Base-by-base conservation (phyloP, 2,797 vertebrate species). In the Liparis tanakae region DNA sequence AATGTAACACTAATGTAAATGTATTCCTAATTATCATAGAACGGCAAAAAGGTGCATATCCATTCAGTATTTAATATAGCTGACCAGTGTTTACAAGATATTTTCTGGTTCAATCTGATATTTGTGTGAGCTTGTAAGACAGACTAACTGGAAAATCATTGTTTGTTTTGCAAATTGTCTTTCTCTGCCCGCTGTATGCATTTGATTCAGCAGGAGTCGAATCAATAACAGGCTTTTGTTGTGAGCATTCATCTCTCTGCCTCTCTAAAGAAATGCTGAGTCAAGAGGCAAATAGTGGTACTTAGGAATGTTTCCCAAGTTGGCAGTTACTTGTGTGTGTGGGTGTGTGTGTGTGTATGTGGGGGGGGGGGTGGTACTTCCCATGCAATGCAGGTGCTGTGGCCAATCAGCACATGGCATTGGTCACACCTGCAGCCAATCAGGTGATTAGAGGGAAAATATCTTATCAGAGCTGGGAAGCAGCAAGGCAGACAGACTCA, bases 211-310 rank as follows among this genome's bases (percentile, higher is more conserved):
- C 66, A 70, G 72, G 39, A 12, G 30, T 73, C 4, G n/a, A 81
- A 87, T 89, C 87, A 79, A 88, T 90, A 84, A 43, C 69, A 59
- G 66, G 62, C 80, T 78, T 85, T 78, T 85, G 81, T 88, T 78
- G 63, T 25, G 67, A 75, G 55, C 76, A 72, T 81, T 85, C 44
- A 63, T 89, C 84, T 89, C 65, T 51, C 63, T 65, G 75, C 60
- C 58, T 78, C 68, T 84, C 62, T 64, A 37, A 74, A 84, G 79
- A 86, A 88, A 85, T 79, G 82, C 87, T 84, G 85, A 88, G 72
- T 87, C 80, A 70, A 74, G 80, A 85, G 77, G 62, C 59, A 81
- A 78, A 88, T 78, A 82, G 72, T 41, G 71, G 67, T 72, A 22
- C 50, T 83, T 81, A 54, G 67, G 65, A 82, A 72, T 65, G 72